phyloP scores from a whole-genome alignment of 1,140 invertebrate species.

The Drosophila ogumai region DNA sequence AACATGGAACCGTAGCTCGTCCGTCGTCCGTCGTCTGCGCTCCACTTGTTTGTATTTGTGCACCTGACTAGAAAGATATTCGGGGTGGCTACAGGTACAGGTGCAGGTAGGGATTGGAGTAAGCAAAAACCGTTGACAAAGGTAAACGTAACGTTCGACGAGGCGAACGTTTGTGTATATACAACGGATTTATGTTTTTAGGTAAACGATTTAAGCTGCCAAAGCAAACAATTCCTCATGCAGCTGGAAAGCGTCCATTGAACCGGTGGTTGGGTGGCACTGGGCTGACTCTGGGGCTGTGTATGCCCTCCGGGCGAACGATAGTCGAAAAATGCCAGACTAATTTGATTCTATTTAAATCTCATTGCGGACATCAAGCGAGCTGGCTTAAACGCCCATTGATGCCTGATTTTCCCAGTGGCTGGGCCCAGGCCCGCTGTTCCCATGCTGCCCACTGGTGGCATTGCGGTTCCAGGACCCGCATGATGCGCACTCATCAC shows the following conservation, averaged over 20 bases:
- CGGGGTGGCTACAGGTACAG: slow-evolving; percentile 1
- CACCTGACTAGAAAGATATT: slow-evolving; percentile 73
- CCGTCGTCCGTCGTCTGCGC: slow-evolving; percentile 9
- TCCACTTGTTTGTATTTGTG: slow-evolving; percentile 64
- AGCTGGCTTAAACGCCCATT: slow-evolving; percentile 78
- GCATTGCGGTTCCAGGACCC: slow-evolving; percentile 52
- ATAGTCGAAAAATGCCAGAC: slow-evolving; percentile 62
- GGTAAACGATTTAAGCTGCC: slow-evolving; percentile 79
- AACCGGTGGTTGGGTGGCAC: slow-evolving; percentile 15
- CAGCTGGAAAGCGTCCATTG: slow-evolving; percentile 63
- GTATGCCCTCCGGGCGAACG: slow-evolving; percentile 17
- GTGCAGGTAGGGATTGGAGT: slow-evolving; percentile 4
- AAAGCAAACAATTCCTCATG: slow-evolving; percentile 72
- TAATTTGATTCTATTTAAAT: slow-evolving; percentile 84
- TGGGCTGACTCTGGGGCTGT: background rate
- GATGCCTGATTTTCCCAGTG: slow-evolving; percentile 65
- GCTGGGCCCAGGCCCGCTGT: slow-evolving; percentile 1
- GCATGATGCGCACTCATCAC: slow-evolving; percentile 78
- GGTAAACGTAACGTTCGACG: slow-evolving; percentile 70
- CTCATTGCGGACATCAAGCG: slow-evolving; percentile 78
- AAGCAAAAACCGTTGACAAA: slow-evolving; percentile 76
- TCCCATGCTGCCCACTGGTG: slow-evolving; percentile 3
- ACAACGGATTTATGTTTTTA: slow-evolving; percentile 77
- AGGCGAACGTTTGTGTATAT: slow-evolving; percentile 52
- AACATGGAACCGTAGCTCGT: slow-evolving; percentile 16